Evolutionary conservation across 2,888 invertebrate species (phyloP), one percentile per base, ranked within the genome.

Genomic region (Melangyna quadrimaculata): DNA sequence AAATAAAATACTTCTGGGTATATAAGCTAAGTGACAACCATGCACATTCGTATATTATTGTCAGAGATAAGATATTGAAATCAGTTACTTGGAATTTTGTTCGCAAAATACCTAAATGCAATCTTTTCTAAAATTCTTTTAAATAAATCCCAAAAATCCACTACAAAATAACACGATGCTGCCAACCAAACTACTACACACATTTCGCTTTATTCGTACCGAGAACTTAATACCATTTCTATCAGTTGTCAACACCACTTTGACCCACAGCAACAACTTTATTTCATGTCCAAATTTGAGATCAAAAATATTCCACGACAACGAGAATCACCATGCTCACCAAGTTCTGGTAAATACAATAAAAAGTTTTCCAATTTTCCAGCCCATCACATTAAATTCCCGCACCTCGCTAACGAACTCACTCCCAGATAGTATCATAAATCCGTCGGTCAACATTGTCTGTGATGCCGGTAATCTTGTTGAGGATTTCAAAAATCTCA

Each of bases 261-360:
- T 45, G 29, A 24, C 10, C 3, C 71, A 75, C 48, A 45, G 37
- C 8, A 14, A 19, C 48, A 10, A 71, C 53, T 40, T 74, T 40
- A 17, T 14, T 14, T 27, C 12, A 1, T 6, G 19, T 55, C 19
- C 9, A 0, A 4, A 14, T 35, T 19, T 19, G 22, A 59, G 19
- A 8, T 77, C 89, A 0, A 90, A 90, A 80, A 10, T 88, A 1
- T 91, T 89, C 51, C 37, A 89, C 2, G 92, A 92, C 48, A 81
- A 83, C 9, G 92, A 92, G 81, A 92, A 92, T 87, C 86, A 88
- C 24, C 90, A 88, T 87, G 92, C 92, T 1, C 92, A 92, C 75
- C 87, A 88, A 6, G 88, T 92, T 5, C 83, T 92, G 4, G 82
- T 87, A 61, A 72, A 87, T 6, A 90, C 90, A 0, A 9, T 88